Percentiles rank a stretch among this genome's conserved stretches.
Conservation (phyloP, 2,888 invertebrate species). For the Thelaira solivaga region DNA sequence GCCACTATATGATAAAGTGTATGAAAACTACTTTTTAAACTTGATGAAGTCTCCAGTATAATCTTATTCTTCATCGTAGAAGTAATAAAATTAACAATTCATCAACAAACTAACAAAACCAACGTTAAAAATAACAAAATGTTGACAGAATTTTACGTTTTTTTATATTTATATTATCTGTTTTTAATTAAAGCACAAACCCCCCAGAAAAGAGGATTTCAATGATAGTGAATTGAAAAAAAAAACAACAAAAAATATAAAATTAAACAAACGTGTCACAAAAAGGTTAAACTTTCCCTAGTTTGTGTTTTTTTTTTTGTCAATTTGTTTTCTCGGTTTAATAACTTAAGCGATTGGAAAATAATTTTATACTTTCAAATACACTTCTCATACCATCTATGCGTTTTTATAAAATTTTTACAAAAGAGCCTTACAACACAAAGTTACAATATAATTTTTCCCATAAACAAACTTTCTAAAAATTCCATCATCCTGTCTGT, state of each 20-base stretch:
- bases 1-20: too few relatives aligned
- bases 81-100: background rate
- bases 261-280: constrained; percentile 36
- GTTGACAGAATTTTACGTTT: constrained; percentile 25
- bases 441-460: constrained; percentile 35
- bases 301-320: background rate
- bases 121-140: constrained; percentile 29
- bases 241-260: too few relatives aligned
- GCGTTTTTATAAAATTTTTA: background rate
- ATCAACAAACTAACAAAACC: constrained; percentile 29
- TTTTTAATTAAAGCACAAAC: constrained; percentile 20
- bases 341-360: constrained; percentile 59
- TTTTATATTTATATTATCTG: background rate
- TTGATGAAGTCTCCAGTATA: too few relatives aligned
- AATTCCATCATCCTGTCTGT: constrained; percentile 39
- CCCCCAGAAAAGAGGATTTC: too few relatives aligned
- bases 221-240: too few relatives aligned
- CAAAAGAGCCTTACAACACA: constrained; percentile 2
- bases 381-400: background rate
- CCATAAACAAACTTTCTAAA: constrained; percentile 47
- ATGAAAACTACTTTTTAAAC: too few relatives aligned
- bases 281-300: constrained; percentile 56
- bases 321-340: constrained; percentile 28
- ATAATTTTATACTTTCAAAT: constrained; percentile 51
- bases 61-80: too few relatives aligned